Evolutionary conservation across 2,113 vertebrate species (phyloP), one percentile per base, ranked within the genome.

Genomic region (Asarcornis scutulata): DNA sequence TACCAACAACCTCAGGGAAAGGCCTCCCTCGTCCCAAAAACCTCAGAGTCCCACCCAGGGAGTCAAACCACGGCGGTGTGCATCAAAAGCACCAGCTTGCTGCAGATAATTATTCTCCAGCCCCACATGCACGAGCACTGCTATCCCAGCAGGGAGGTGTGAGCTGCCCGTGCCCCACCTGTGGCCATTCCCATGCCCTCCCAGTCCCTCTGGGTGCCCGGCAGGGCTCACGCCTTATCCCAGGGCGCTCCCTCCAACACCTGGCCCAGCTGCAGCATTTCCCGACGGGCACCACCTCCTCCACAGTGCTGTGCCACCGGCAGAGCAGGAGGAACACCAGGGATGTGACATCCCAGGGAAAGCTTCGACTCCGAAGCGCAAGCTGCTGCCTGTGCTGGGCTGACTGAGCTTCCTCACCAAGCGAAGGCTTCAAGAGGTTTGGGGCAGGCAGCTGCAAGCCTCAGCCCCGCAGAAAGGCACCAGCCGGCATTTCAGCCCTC

Each of bases 361-460:
- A 36, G 23, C 15, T 23, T 26, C 23, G 3, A 22, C 20, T 48
- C 46, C 10, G 20, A 48, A 48, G 20, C 20, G 10, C 18, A 21
- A 48, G 46, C 20, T 48, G 46, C 46, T 21, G 5, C 46, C 48
- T 6, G 11, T 50, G 7, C 36, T 11, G 25, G 7, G 3, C 62
- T 27, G 62, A 23, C 23, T 4, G 2, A 63, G 11, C 72, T 64
- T 15, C 46, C 12, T 29, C 21, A 1, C 38, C 59, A 9, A 7
- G 13, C 1, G 20, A 7, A 9, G 23, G 46, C 18, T 46, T 46
- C 10, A 2, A 1, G 4, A 16, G 71, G 5, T 11, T 42, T 62
- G 11, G 5, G 36, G 36, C 16, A 21, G 53, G 53, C 42, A 21
- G 13, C 1, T 2, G 27, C 32, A 55, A 55, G 16, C 40, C 29